Evolutionary conservation across 1,140 invertebrate species (phyloP), one percentile per base, ranked within the genome.

Genomic region (Euglossa dilemma): DNA sequence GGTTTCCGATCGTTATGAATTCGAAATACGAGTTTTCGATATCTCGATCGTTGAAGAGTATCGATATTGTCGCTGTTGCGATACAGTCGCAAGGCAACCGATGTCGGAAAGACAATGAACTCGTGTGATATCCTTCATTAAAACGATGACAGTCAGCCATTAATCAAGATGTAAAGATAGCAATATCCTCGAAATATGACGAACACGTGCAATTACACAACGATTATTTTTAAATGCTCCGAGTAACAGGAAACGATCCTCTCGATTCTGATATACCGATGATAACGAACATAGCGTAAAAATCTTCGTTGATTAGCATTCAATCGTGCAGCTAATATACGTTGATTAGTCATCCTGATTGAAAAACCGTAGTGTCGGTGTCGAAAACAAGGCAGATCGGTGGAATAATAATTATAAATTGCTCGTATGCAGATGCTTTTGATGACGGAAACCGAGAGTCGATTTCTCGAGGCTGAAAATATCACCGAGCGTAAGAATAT

Each of bases 401-500:
- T 6, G 18, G 47, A 50, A 28, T 11, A 25, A 28, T 52, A 9
- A n/a, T 11, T 20, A 52, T 52, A 74, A 57, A 78, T 69, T n/a
- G 69, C 18, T 36, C 36, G 25, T 36, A 18, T n/a, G 9, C 28
- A 52, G 43, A 57, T 28, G 36, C 5, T 36, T 75, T 73, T 20
- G 52, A 54, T 54, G 50, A 59, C 59, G 50, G 28, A 56, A 74
- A 54, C 47, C 69, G 20, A 79, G 57, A 72, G 4, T 50, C 6
- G 3, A 56, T 79, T 66, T 43, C 47, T 50, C 23, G 20, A n/a
- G 18, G 16, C 50, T 79, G 61, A 79, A 28, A 56, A 64, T 54
- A 45, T 52, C 69, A 45, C 12, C 36, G 54, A 47, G n/a, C 20
- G 59, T 73, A 73, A 84, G n/a, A 80, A 66, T 57, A 80, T 63